phyloP scores from a whole-genome alignment of 2,113 vertebrate genomes.

The Epinephelus moara region DNA sequence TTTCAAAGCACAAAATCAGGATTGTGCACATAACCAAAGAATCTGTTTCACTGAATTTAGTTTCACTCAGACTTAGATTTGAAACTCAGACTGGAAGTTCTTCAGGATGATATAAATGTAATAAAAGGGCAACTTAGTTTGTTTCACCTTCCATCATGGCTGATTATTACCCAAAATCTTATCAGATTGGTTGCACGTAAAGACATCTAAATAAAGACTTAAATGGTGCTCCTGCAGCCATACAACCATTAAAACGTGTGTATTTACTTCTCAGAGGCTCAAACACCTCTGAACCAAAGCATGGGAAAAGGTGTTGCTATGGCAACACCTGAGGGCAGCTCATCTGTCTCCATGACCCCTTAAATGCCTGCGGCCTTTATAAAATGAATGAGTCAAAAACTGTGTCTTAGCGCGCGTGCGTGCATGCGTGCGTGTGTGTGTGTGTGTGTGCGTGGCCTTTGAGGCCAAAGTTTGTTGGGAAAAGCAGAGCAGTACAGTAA shows the following conservation, averaged over 20 bases:
- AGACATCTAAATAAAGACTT: constrained; percentile 15
- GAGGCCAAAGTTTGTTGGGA: neutral
- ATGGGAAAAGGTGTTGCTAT: constrained; percentile 14
- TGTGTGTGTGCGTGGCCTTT: constrained; percentile 3
- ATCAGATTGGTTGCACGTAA: neutral
- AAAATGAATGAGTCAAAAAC: constrained; percentile 31
- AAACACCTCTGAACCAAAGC: constrained; percentile 5
- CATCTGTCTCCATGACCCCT: constrained; percentile 32
- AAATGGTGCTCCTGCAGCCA: neutral
- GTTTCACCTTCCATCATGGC: neutral
- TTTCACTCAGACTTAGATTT: too few species aligned
- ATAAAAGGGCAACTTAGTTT: neutral
- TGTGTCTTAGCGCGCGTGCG: neutral
- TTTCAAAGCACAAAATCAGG: neutral
- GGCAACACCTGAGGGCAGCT: constrained; percentile 36
- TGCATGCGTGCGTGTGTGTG: neutral
- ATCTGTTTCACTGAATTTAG: too few species aligned
- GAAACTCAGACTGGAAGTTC: too few species aligned
- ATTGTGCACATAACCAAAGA: too few species aligned
- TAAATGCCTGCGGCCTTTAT: constrained; percentile 24
- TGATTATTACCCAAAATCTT: neutral
- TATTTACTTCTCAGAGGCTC: neutral
- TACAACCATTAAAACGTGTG: neutral
- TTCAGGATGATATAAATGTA: neutral
- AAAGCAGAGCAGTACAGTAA: constrained; percentile 3